Conservation (phyloP, 2,797 vertebrate genomes). For the Enteromius radiatus region DNA sequence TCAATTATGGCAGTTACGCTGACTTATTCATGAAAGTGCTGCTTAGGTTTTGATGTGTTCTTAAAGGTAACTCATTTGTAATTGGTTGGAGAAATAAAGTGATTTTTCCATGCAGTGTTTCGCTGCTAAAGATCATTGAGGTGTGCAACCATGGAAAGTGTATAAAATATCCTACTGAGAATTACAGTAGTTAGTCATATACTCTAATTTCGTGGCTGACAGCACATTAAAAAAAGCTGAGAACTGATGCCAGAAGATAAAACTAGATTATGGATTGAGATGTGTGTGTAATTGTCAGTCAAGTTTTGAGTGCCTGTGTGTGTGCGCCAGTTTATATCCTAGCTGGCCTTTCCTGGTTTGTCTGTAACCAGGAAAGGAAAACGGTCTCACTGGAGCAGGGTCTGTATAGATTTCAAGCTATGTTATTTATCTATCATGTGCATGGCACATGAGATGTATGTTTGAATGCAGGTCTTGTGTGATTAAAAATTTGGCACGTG, state of each 20-base stretch:
- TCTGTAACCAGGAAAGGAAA: not conserved
- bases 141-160: conserved; percentile 45
- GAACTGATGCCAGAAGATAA: conserved; percentile 43
- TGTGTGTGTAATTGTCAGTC: not conserved
- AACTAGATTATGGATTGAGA: conserved; percentile 37
- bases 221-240: conserved; percentile 47
- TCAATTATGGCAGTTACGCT: not conserved
- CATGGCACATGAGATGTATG: conserved; percentile 35
- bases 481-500: conserved; percentile 58
- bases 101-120: conserved; percentile 37
- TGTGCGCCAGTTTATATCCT: not conserved
- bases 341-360: no score
- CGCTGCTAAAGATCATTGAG: conserved; percentile 30
- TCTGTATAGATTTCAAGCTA: conserved; percentile 1
- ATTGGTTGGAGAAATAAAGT: not conserved
- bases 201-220: conserved; percentile 51
- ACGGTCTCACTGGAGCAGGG: not conserved
- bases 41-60: not conserved
- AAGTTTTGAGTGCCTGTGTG: not conserved
- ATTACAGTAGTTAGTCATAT: conserved; percentile 54
- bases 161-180: conserved; percentile 52
- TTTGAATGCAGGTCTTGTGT: conserved; percentile 44
- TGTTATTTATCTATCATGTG: conserved; percentile 21
- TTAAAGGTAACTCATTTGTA: not conserved
- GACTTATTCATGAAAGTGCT: not conserved